Evolutionary conservation across 92 coral and sea anemone genomes (phyloP).

Genomic region (Phymanthus crucifer): DNA sequence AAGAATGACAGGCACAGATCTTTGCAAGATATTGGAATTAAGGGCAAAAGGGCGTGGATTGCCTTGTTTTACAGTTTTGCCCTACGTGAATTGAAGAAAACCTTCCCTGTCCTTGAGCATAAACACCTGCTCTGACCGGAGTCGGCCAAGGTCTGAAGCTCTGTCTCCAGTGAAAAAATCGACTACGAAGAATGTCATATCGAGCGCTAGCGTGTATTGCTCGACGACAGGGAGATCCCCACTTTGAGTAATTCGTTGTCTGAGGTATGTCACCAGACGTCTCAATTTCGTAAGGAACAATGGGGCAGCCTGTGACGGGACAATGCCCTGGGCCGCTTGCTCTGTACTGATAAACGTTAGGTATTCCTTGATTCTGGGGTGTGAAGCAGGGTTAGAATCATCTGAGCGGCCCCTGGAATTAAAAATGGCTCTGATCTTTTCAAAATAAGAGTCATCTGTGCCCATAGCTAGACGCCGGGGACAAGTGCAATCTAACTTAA

Average conservation of each 20-base stretch:
- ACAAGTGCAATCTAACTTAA: no score
- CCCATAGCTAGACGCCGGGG: not conserved
- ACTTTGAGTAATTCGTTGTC: not conserved
- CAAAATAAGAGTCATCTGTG: not conserved
- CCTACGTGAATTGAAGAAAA: conserved; percentile 32
- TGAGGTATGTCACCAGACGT: not conserved
- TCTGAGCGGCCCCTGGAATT: no score
- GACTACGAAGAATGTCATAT: conserved; percentile 32
- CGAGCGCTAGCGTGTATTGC: conserved; percentile 30
- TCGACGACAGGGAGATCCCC: conserved; percentile 1
- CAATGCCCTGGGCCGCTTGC: no score
- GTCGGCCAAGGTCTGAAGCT: conserved; percentile 42
- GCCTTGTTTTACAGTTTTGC: conserved; percentile 15
- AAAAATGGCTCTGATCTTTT: not conserved
- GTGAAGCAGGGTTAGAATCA: no score
- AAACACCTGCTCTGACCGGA: conserved; percentile 22
- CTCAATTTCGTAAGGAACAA: conserved; percentile 8
- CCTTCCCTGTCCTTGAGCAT: conserved; percentile 33
- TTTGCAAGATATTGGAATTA: not conserved
- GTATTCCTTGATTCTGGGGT: no score
- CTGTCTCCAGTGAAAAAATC: conserved; percentile 42
- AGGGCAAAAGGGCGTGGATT: conserved; percentile 17
- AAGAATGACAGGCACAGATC: not conserved
- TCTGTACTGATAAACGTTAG: no score
- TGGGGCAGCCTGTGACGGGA: conserved; percentile 23